Percentiles rank a stretch among this genome's conserved stretches.
phyloP scores from a whole-genome alignment of 2,113 vertebrate genomes.

The Apistogramma diplotaenia region DNA sequence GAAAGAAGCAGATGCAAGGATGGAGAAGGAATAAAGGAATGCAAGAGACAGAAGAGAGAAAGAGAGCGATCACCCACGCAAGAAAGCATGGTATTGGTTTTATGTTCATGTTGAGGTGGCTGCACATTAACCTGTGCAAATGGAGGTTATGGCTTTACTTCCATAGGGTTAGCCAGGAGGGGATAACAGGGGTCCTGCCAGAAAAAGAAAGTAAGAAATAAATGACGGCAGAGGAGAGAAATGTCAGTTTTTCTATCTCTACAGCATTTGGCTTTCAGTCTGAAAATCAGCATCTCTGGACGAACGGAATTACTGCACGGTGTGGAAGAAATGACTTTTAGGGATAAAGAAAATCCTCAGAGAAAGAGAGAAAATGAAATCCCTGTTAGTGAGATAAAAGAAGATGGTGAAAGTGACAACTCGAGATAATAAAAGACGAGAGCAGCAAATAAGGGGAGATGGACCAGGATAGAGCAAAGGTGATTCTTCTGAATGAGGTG shows the following conservation, averaged over 20 bases:
- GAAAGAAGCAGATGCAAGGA: constrained; percentile 25
- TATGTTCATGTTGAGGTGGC: constrained; percentile 67
- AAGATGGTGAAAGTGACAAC: constrained; percentile 44
- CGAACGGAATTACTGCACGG: constrained; percentile 15
- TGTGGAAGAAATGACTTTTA: constrained; percentile 27
- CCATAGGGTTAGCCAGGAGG: constrained; percentile 28
- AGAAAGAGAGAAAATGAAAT: constrained; percentile 47
- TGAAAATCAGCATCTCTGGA: constrained; percentile 17
- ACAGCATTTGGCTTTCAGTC: constrained; percentile 3
- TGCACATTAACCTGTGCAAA: constrained; percentile 80
- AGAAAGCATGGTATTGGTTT: constrained; percentile 57
- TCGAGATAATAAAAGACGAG: constrained; percentile 51
- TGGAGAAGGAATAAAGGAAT: constrained; percentile 23
- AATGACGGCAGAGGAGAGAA: constrained; percentile 13
- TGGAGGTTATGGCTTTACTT: constrained; percentile 71
- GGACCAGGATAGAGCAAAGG: constrained; percentile 14
- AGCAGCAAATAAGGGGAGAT: constrained; percentile 24
- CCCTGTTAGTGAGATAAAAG: constrained; percentile 39
- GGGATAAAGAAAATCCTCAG: constrained; percentile 48
- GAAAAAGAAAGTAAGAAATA: constrained; percentile 30
- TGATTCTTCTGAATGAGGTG: constrained; percentile 31
- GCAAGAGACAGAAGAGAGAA: not conserved
- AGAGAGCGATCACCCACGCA: constrained; percentile 53
- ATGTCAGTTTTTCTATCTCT: constrained; percentile 5
- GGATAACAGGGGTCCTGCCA: constrained; percentile 53